Percentiles rank a stretch among this genome's conserved stretches.
These are phyloP conservation scores for Blastobasis adustella DNA, from an alignment of 2,888 invertebrate genomes.

Conservation along the genomic window DNA sequence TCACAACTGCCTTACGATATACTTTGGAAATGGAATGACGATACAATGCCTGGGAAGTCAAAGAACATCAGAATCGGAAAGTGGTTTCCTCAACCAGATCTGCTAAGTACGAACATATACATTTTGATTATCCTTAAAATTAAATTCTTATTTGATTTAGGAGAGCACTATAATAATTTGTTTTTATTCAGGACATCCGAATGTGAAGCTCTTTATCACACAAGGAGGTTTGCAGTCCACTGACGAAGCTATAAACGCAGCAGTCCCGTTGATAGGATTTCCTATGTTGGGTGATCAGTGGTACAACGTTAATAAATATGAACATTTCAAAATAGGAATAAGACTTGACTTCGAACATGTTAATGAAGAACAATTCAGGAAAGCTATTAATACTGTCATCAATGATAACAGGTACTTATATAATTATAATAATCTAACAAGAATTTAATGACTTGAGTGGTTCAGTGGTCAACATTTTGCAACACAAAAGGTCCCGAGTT, in stretches of 20 bases:
- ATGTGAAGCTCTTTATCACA: constrained; percentile 52
- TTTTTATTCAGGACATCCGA: constrained; percentile 30
- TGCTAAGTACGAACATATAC: constrained; percentile 27
- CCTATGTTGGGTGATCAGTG: constrained; percentile 59
- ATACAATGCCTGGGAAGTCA: constrained; percentile 26
- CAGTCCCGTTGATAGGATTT: constrained; percentile 51
- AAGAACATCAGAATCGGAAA: constrained; percentile 43
- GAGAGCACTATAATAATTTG: too few species aligned
- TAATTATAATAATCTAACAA: too few species aligned
- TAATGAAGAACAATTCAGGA: constrained; percentile 28
- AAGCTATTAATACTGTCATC: constrained; percentile 28
- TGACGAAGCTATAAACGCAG: constrained; percentile 56
- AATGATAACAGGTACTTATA: constrained; percentile 27
- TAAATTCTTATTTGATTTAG: too few species aligned
- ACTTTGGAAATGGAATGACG: constrained; percentile 49
- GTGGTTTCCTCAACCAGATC: constrained; percentile 48
- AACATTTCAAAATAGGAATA: constrained; percentile 29
- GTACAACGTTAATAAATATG: constrained; percentile 44
- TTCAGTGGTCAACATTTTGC: too few species aligned
- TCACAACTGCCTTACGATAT: constrained; percentile 47
- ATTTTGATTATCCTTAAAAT: not conserved
- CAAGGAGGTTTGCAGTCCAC: constrained; percentile 56
- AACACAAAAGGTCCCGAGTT: too few species aligned
- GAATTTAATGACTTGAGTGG: too few species aligned
- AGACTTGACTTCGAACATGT: constrained; percentile 25